A percentile compares a stretch with the other conserved stretches of the same genome.
Conservation (phyloP, 2,797 vertebrate species). For the Sebastes jordani region DNA sequence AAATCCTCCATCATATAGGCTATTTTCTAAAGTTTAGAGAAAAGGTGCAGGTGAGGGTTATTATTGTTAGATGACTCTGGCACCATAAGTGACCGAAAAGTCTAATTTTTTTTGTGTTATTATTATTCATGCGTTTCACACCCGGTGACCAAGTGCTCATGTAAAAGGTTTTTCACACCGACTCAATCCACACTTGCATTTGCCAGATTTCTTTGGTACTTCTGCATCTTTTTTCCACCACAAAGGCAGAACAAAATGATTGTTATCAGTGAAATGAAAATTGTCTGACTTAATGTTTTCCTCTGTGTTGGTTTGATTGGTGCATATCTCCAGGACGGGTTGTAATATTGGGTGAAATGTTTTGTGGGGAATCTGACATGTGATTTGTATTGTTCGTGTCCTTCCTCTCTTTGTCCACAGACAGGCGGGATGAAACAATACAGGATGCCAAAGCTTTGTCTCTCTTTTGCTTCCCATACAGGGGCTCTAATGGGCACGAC, state of each 20-base stretch:
- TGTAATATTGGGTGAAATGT: neutral
- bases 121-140: conserved; percentile 18
- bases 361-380: neutral
- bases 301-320: neutral
- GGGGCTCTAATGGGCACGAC: neutral
- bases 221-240: neutral
- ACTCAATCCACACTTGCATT: conserved; percentile 10
- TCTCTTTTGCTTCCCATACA: neutral
- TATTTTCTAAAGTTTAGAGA: conserved; percentile 9
- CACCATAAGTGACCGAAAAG: neutral
- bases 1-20: neutral
- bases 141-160: neutral
- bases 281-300: neutral
- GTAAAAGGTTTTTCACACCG: conserved; percentile 28
- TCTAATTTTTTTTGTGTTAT: conserved; percentile 17
- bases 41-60: neutral
- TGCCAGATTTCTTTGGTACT: neutral
- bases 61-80: conserved; percentile 15
- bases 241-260: neutral
- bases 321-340: neutral
- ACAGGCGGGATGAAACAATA: neutral
- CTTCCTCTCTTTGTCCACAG: neutral
- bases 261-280: neutral
- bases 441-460: neutral
- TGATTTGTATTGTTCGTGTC: neutral